Evolutionary conservation across 2,888 invertebrate species (phyloP), one percentile per base, ranked within the genome.

Genomic region (Nomada goodeniana): DNA sequence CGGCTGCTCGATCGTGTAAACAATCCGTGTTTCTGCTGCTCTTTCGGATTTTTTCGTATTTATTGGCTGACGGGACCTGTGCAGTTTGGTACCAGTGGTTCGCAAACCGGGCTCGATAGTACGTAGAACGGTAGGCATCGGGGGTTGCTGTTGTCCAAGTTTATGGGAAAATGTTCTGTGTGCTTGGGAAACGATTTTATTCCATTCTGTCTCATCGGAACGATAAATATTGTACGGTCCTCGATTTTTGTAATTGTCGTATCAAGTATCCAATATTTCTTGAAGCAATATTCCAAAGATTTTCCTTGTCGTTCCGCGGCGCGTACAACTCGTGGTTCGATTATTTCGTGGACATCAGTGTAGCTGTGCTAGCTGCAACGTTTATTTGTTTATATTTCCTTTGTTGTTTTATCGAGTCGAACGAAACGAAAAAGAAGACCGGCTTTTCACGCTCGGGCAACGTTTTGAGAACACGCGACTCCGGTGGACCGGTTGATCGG

Each of bases 1-100:
- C 71, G 80, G 65, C 67, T 47, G 42, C 72, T 64, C 83, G 79
- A 87, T 84, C 88, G 87, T 84, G 88, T 89, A 89, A 89, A 89
- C 89, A 88, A 85, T 83, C 79, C 74, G 72, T 81, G 72, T 76
- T 73, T 63, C 76, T 52, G 70, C 68, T 74, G 69, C 64, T 70
- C 50, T 76, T 84, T 68, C 67, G 55, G 70, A 61, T 44, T 67
- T 73, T 75, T 70, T 52, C 60, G 61, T 47, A 57, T 64, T 75
- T 82, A 55, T 64, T 60, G 55, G 53, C 9, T 47, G 26, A 23
- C 15, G n/a, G 29, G 65, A 15, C 4, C 23, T 44, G 47, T 26
- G 69, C n/a, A 9, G 5, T 15, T 26, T 57, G 53, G 9, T 67
- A 15, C 13, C 75, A 71, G 68, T 59, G 71, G 70, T 72, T 63